Base-by-base conservation (phyloP, 2,888 invertebrate genomes). In the Tyria jacobaeae region DNA sequence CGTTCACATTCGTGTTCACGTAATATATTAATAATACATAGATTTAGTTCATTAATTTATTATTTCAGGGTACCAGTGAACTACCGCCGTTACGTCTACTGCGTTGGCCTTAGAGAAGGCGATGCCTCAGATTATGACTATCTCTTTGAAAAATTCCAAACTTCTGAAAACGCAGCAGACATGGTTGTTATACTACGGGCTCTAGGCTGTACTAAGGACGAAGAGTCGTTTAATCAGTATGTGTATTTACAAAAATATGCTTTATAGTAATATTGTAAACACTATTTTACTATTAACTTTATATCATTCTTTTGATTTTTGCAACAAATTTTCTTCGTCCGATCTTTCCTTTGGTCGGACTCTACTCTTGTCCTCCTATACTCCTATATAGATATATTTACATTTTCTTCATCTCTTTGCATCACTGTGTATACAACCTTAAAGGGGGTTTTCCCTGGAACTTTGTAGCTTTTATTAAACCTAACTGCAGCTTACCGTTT, bases 31-130 rank as follows among this genome's bases (percentile, higher is more conserved):
- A 27, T 27, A 4, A 27, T 6, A 27, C 6, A 31, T 31, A 31
- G 6, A 31, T 6, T 17, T 17, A 17, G 3, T 41, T 2, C n/a
- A 39, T 1, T n/a, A 5, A 44, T 41, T 41, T 10, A 12, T 12
- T 44, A 12, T 44, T 44, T 7, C 66, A 95, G 95, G 51, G 93
- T 96, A 1, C 94, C 95, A 17, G 94, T 94, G 0, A 96, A 96
- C 70, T 86, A 95, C 24, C 95, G 95, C 60, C 89, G 94, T 0
- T 89, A 94, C n/a, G 95, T 96, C 0, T 96, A 96, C 84, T 96
- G 96, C 81, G 87, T 91, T 7, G 96, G 95, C 21, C 82, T 96
- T 0, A 92, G 92, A 50, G 75, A 95, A 47, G 96, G 96, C 0
- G 84, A 92, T 7, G 80, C 83, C 1, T 78, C 84, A 0, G 96